Conservation (phyloP, 2,888 invertebrate species). For the Monoplex corrugatus region DNA sequence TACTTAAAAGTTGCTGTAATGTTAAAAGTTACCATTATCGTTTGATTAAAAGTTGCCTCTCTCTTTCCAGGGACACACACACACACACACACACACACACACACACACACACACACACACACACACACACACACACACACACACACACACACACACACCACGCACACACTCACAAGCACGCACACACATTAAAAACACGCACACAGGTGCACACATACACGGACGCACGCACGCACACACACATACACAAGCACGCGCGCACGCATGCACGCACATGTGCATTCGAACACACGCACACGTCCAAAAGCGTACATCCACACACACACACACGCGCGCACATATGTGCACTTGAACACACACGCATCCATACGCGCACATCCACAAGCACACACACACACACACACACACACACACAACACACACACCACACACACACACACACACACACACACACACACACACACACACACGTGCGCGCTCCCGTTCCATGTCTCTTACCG, state of each 20-base stretch:
- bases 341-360: not conserved
- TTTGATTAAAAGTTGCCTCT: no score
- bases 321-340: not conserved
- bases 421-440: not conserved
- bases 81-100: not conserved
- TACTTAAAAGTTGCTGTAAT: no score
- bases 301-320: not conserved
- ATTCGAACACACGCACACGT: not conserved
- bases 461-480: not conserved
- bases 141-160: not conserved
- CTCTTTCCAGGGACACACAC: not conserved
- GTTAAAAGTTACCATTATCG: no score
- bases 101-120: not conserved
- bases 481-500: no score
- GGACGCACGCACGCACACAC: not conserved
- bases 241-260: not conserved
- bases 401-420: not conserved
- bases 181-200: not conserved
- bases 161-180: not conserved
- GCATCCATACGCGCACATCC: not conserved
- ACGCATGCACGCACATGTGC: not conserved
- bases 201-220: not conserved
- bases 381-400: not conserved
- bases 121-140: not conserved
- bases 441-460: not conserved